These are phyloP conservation scores for Characodon lateralis DNA, from an alignment of 2,797 vertebrate species.

Conservation along the genomic window DNA sequence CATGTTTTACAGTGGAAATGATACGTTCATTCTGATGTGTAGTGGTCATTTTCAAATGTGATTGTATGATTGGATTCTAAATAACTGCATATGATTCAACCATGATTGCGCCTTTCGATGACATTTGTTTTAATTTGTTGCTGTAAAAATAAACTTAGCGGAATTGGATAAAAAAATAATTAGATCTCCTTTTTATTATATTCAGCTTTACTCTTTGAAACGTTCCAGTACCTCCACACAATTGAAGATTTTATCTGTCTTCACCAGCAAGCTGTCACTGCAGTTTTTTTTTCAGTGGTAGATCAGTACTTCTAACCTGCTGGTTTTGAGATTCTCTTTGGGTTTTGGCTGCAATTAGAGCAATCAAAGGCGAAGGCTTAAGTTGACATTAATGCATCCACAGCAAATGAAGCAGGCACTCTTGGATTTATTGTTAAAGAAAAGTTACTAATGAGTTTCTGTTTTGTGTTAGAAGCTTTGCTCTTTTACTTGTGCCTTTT, in stretches of 20 bases:
- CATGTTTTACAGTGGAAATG: no score
- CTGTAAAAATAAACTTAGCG: neutral
- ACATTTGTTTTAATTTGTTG: neutral
- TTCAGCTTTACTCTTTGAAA: neutral
- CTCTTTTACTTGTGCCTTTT: slow-evolving; percentile 38
- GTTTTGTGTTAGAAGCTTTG: slow-evolving; percentile 30
- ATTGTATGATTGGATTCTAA: neutral
- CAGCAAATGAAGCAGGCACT: slow-evolving; percentile 17
- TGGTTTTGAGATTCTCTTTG: neutral
- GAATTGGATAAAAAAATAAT: neutral
- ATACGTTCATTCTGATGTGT: no score
- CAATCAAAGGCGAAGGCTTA: neutral
- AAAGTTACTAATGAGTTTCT: slow-evolving; percentile 45
- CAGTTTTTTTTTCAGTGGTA: neutral
- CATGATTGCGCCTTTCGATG: neutral
- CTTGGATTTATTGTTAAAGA: slow-evolving; percentile 5
- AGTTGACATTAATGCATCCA: slow-evolving; percentile 12
- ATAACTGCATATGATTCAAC: neutral
- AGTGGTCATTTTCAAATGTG: no score
- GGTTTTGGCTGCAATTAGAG: neutral
- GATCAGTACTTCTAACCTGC: neutral
- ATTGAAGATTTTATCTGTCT: neutral
- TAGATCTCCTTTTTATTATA: neutral
- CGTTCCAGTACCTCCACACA: neutral
- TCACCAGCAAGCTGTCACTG: neutral